These are phyloP conservation scores for Micropoecilia bifurca DNA, from an alignment of 2,797 vertebrate species.

Conservation along the genomic window DNA sequence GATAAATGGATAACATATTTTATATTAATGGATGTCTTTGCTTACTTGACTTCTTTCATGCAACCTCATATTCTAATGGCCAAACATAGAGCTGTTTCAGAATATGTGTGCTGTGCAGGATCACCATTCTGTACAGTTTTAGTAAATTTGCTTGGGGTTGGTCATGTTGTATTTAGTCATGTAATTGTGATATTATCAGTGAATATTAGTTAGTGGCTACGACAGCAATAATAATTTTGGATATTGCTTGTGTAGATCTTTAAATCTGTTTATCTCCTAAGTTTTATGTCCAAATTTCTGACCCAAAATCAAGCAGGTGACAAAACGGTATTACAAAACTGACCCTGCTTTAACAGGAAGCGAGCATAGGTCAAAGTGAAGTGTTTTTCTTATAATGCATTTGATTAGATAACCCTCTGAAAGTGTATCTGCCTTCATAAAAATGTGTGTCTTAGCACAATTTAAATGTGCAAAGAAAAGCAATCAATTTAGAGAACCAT, in stretches of 20 bases:
- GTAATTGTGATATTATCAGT: background rate
- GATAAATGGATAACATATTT: background rate
- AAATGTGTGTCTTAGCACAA: background rate
- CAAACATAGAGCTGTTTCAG: background rate
- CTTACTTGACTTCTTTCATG: background rate
- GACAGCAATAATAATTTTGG: background rate
- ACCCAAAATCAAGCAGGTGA: background rate
- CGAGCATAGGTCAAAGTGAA: background rate
- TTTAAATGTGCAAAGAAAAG: background rate
- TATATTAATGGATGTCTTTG: background rate
- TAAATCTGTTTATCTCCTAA: background rate
- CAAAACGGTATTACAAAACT: background rate
- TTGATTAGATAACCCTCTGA: background rate
- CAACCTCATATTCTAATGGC: background rate
- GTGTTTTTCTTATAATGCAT: background rate
- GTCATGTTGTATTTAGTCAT: background rate
- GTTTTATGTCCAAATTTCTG: background rate
- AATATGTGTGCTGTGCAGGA: background rate
- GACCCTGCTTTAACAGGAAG: background rate
- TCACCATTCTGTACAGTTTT: background rate
- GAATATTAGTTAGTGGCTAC: background rate
- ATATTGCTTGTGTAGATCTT: background rate
- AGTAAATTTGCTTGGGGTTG: background rate
- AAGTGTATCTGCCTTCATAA: background rate
- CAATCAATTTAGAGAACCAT: background rate